phyloP scores from a whole-genome alignment of 2,888 invertebrate genomes.

The Chaitophorus viminalis region DNA sequence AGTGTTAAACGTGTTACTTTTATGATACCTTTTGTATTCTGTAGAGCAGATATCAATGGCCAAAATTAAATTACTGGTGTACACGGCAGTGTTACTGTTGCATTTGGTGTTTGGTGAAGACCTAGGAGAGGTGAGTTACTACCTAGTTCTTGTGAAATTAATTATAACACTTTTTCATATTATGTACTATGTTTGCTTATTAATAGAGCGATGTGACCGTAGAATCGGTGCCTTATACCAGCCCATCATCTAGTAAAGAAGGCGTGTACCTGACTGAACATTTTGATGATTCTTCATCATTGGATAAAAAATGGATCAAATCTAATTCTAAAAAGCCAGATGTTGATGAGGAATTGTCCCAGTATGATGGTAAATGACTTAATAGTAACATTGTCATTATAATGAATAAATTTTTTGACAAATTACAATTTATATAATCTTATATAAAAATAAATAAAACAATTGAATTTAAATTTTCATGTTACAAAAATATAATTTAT shows the following conservation, averaged over 20 bases:
- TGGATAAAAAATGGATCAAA: conserved; percentile 83
- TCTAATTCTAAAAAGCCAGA: conserved; percentile 92
- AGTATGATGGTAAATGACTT: conserved; percentile 85
- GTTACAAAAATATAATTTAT: too few species aligned
- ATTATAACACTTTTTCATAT: not conserved
- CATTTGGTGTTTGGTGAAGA: conserved; percentile 27
- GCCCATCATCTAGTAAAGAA: conserved; percentile 42
- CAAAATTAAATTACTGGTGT: conserved; percentile 51
- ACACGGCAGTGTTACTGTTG: conserved; percentile 2
- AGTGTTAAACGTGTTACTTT: not conserved
- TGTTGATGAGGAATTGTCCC: conserved; percentile 87
- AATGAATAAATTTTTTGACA: too few species aligned
- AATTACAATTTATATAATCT: too few species aligned
- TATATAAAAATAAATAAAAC: too few species aligned
- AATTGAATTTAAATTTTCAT: too few species aligned
- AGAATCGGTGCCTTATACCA: conserved; percentile 59
- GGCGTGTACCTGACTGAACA: conserved; percentile 80
- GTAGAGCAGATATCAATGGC: conserved; percentile 47
- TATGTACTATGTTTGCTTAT: not conserved
- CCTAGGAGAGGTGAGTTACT: not conserved
- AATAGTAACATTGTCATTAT: not conserved
- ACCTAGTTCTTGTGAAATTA: not conserved
- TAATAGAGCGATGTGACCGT: conserved; percentile 37
- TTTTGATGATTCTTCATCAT: conserved; percentile 81
- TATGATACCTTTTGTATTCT: not conserved